These are phyloP conservation scores for Lethrus apterus DNA, from an alignment of 1,140 invertebrate species.

Conservation along the genomic window DNA sequence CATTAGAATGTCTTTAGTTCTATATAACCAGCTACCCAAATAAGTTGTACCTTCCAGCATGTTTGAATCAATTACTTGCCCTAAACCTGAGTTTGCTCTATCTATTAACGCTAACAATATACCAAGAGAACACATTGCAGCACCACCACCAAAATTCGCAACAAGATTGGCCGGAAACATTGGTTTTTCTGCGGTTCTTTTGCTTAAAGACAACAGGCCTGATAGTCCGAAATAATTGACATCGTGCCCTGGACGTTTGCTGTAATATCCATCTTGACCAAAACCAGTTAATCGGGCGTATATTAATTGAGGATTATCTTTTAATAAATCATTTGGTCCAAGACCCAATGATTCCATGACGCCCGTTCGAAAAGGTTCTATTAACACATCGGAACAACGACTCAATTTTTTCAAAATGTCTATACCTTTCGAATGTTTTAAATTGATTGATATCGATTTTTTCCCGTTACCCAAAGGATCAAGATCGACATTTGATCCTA, in stretches of 20 bases:
- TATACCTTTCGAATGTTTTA: slow-evolving; percentile 68
- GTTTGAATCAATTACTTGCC: slow-evolving; percentile 78
- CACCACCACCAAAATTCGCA: slow-evolving; percentile 96
- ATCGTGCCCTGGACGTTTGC: slow-evolving; percentile 87
- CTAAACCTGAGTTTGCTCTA: slow-evolving; percentile 63
- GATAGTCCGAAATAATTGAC: slow-evolving; percentile 92
- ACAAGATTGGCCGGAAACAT: slow-evolving; percentile 80
- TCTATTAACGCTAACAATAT: slow-evolving; percentile 84
- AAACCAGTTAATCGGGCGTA: slow-evolving; percentile 90
- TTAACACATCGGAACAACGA: slow-evolving; percentile 73
- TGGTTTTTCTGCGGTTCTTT: slow-evolving; percentile 62
- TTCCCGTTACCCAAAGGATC: slow-evolving; percentile 80
- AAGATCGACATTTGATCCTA: slow-evolving; percentile 23
- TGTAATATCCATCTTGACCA: slow-evolving; percentile 76
- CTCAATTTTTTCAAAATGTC: slow-evolving; percentile 66
- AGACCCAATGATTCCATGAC: slow-evolving; percentile 91
- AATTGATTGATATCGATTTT: slow-evolving; percentile 70
- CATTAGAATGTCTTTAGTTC: slow-evolving; percentile 53
- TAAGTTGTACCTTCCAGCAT: slow-evolving; percentile 92
- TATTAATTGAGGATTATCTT: slow-evolving; percentile 75
- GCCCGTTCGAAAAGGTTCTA: slow-evolving; percentile 90
- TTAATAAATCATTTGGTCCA: slow-evolving; percentile 68
- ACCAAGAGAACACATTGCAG: slow-evolving; percentile 84
- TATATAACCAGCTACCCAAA: slow-evolving; percentile 76
- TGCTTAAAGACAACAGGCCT: slow-evolving; percentile 79